phyloP scores from a whole-genome alignment of 2,113 vertebrate genomes.

The Microtus pennsylvanicus region DNA sequence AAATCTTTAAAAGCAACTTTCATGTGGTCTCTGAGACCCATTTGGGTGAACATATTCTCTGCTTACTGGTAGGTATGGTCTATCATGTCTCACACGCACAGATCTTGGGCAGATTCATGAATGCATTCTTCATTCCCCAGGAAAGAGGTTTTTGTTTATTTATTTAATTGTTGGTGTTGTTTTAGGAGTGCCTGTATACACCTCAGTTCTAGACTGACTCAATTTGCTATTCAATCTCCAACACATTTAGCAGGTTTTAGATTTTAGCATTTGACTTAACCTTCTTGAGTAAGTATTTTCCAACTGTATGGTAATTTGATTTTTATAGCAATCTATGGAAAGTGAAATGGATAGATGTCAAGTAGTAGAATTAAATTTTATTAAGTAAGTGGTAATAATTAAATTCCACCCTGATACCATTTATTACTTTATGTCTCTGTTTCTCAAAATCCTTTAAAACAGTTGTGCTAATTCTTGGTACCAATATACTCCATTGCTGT shows the following conservation, averaged over 20 bases:
- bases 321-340: not conserved
- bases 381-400: not conserved
- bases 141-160: not conserved
- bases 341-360: not conserved
- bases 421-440: not conserved
- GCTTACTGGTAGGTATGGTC: not conserved
- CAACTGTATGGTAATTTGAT: not conserved
- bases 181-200: not conserved
- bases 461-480: not conserved
- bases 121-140: not conserved
- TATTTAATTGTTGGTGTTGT: not conserved
- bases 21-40: not conserved
- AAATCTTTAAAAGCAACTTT: slow-evolving; percentile 35
- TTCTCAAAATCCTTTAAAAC: not conserved
- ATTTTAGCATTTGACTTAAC: not conserved
- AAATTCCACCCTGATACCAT: not conserved
- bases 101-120: not conserved
- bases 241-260: not conserved
- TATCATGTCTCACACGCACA: not conserved
- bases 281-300: not conserved
- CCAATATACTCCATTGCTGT: not conserved
- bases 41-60: not conserved
- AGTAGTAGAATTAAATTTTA: not conserved
- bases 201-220: not conserved
- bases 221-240: not conserved